Evolutionary conservation across 1,140 invertebrate genomes (phyloP).

Genomic region (Cotesia vestalis): DNA sequence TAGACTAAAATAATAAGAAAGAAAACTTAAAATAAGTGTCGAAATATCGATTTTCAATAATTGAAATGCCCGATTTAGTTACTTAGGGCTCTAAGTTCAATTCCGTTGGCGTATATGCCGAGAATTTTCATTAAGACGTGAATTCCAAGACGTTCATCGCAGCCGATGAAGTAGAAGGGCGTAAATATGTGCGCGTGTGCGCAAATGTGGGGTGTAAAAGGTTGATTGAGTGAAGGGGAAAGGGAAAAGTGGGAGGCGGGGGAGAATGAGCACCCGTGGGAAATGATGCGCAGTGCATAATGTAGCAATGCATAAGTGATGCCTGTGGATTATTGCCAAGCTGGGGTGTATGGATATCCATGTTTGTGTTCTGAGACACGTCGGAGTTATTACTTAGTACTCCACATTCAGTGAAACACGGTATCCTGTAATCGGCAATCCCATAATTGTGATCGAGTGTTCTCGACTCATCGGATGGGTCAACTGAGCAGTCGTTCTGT

Average conservation of each 20-base stretch:
- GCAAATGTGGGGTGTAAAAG: neutral
- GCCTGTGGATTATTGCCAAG: constrained; percentile 49
- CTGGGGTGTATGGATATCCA: constrained; percentile 42
- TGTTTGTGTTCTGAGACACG: constrained; percentile 21
- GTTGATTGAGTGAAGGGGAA: constrained; percentile 14
- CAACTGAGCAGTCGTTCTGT: constrained; percentile 12
- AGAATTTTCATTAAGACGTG: constrained; percentile 40
- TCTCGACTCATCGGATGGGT: neutral
- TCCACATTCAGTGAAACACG: constrained; percentile 20
- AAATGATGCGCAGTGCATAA: constrained; percentile 57
- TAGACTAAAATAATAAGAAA: no score
- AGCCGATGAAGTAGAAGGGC: constrained; percentile 1
- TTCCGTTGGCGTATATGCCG: constrained; percentile 17
- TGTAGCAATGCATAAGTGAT: constrained; percentile 53
- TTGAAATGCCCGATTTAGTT: no score
- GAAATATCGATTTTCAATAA: no score
- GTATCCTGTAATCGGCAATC: constrained; percentile 21
- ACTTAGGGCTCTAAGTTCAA: neutral
- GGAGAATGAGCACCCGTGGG: constrained; percentile 44
- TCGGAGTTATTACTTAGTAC: constrained; percentile 32
- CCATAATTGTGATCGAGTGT: constrained; percentile 13
- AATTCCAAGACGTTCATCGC: constrained; percentile 14
- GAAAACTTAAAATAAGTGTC: no score
- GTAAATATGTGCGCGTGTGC: neutral
- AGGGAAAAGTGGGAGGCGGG: neutral